These are phyloP conservation scores for Drosophila dives DNA, from an alignment of 2,888 invertebrate species.

Conservation along the genomic window DNA sequence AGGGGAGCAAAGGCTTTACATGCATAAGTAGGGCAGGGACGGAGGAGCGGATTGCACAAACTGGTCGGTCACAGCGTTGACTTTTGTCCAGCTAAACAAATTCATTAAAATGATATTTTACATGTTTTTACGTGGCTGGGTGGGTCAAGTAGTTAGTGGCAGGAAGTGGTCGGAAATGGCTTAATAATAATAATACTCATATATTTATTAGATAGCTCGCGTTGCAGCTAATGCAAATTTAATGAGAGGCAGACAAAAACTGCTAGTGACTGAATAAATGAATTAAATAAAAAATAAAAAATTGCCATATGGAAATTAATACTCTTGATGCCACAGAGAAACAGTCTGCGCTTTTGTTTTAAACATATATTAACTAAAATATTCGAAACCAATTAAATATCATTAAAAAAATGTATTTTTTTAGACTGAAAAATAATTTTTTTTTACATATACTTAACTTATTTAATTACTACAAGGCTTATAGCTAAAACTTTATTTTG, in stretches of 20 bases:
- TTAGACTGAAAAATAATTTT: neutral
- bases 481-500: neutral
- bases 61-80: slow-evolving; percentile 31
- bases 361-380: neutral
- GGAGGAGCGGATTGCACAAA: slow-evolving; percentile 1
- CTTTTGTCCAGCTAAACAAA: slow-evolving; percentile 51
- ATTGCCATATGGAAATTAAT: neutral
- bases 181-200: slow-evolving; percentile 39
- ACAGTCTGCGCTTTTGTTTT: neutral
- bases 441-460: neutral
- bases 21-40: neutral
- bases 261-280: neutral
- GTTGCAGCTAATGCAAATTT: slow-evolving; percentile 16
- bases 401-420: neutral
- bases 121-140: slow-evolving; percentile 30
- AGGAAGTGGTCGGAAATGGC: slow-evolving; percentile 29
- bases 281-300: neutral
- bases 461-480: neutral
- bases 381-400: neutral
- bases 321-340: neutral
- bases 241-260: slow-evolving; percentile 3
- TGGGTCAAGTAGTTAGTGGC: slow-evolving; percentile 12
- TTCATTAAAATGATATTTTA: slow-evolving; percentile 61
- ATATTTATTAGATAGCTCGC: slow-evolving; percentile 33
- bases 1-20: slow-evolving; percentile 16